These are phyloP conservation scores for Pseudomyrmex gracilis DNA, from an alignment of 1,140 invertebrate species.

Conservation along the genomic window DNA sequence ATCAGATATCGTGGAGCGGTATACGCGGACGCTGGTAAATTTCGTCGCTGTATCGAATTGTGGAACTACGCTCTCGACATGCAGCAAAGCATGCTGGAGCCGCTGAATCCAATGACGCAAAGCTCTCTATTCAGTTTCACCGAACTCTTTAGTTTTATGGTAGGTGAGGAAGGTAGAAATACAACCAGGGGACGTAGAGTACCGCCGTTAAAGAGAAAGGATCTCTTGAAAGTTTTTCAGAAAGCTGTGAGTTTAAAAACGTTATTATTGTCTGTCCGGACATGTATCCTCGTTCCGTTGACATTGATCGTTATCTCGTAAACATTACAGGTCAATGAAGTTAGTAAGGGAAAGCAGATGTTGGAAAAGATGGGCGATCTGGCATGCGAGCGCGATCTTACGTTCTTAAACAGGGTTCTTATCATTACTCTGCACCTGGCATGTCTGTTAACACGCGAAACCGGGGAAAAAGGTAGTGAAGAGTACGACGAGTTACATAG, in stretches of 20 bases:
- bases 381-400: conserved; percentile 89
- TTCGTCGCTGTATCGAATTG: conserved; percentile 95
- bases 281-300: not conserved
- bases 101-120: conserved; percentile 97
- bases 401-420: conserved; percentile 92
- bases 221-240: conserved; percentile 93
- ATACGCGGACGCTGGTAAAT: conserved; percentile 97
- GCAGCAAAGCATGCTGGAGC: conserved; percentile 96
- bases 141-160: conserved; percentile 98
- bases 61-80: conserved; percentile 99
- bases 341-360: conserved; percentile 82
- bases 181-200: conserved; percentile 90
- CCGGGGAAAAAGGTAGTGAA: conserved; percentile 84
- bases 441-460: conserved; percentile 89
- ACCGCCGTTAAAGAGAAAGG: conserved; percentile 91
- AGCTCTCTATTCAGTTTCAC: conserved; percentile 97
- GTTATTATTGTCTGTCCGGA: not conserved
- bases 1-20: conserved; percentile 97
- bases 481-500: conserved; percentile 87
- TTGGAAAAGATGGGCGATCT: conserved; percentile 85
- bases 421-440: conserved; percentile 94
- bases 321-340: conserved; percentile 83
- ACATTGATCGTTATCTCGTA: not conserved
- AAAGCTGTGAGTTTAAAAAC: conserved; percentile 88
- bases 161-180: conserved; percentile 90